Evolutionary conservation across 2,113 vertebrate species (phyloP).

Genomic region (Lamprologus sp.): DNA sequence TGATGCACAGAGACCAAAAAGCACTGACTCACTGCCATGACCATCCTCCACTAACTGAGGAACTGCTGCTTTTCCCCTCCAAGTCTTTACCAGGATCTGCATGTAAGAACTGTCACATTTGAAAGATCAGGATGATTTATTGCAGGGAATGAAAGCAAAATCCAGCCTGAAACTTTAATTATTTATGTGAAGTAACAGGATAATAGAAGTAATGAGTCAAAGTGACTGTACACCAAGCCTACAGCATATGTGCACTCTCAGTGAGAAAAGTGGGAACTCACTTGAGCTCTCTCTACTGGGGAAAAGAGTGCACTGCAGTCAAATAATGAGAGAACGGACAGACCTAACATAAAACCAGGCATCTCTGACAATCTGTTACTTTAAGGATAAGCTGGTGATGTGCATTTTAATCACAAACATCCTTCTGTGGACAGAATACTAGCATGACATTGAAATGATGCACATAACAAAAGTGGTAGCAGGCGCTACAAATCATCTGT

Average conservation of each 20-base stretch:
- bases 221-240: neutral
- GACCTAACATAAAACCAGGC: neutral
- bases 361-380: neutral
- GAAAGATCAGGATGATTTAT: neutral
- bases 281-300: constrained; percentile 52
- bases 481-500: neutral
- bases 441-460: neutral
- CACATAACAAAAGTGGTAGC: neutral
- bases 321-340: neutral
- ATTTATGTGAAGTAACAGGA: neutral
- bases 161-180: neutral
- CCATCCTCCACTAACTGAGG: neutral
- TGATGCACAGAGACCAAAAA: neutral
- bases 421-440: neutral
- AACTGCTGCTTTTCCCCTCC: neutral
- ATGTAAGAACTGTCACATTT: neutral
- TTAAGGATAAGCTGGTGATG: neutral
- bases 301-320: constrained; percentile 30
- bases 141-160: neutral
- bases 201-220: neutral
- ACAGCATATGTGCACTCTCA: neutral
- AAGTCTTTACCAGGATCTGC: neutral
- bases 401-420: neutral
- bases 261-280: neutral
- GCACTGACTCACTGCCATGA: neutral